These are phyloP conservation scores for Zenarchopterus dispar DNA, from an alignment of 2,797 vertebrate genomes.

Conservation along the genomic window DNA sequence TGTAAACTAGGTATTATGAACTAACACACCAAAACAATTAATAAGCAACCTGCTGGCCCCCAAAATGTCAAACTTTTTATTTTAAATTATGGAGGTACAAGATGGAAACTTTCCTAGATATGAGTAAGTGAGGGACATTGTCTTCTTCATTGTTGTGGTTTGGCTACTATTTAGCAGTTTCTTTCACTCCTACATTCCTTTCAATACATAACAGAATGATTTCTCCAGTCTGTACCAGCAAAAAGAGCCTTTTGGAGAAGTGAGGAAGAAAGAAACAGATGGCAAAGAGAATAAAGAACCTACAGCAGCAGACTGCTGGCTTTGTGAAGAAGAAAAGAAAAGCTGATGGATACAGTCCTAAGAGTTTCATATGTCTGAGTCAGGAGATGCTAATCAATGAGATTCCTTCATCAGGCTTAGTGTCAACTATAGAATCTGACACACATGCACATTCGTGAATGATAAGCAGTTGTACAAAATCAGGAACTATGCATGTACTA, in stretches of 20 bases:
- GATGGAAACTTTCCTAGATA: too few species aligned
- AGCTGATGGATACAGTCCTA: too few species aligned
- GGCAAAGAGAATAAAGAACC: not conserved
- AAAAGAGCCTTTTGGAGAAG: too few species aligned
- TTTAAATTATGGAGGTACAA: too few species aligned
- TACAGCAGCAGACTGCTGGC: not conserved
- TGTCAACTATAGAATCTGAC: slow-evolving; percentile 5
- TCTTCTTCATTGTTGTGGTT: too few species aligned
- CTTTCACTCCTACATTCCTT: not conserved
- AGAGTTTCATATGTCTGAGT: not conserved
- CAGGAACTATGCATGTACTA: not conserved
- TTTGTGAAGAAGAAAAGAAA: not conserved
- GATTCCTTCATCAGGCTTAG: not conserved
- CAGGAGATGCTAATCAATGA: slow-evolving; percentile 5
- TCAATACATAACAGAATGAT: not conserved
- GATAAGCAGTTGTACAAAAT: not conserved
- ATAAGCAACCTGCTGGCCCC: too few species aligned
- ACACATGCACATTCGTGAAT: not conserved
- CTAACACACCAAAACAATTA: too few species aligned
- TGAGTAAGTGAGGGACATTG: too few species aligned
- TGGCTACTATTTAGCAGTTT: not conserved
- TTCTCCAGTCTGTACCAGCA: not conserved
- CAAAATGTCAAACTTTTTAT: too few species aligned
- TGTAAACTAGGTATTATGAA: too few species aligned
- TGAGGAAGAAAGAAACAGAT: not conserved